phyloP scores from a whole-genome alignment of 2,888 invertebrate species.

The Eristalis arbustorum region DNA sequence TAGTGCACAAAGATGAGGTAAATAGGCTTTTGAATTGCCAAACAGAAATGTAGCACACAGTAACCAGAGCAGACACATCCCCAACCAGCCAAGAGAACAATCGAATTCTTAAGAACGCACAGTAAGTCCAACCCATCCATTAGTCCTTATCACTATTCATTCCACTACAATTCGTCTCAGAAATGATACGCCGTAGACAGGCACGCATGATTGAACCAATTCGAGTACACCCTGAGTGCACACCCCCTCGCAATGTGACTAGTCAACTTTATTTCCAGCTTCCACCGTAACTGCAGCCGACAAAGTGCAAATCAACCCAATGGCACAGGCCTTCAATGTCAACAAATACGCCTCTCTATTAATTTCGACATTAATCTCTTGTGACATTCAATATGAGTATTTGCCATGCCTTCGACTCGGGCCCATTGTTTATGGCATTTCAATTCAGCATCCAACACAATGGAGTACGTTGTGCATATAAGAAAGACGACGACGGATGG shows the following conservation, averaged over 20 bases:
- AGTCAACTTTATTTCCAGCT: background rate
- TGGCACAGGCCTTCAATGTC: background rate
- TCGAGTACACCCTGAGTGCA: background rate
- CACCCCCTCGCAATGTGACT: background rate
- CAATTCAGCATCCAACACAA: slow-evolving; percentile 27
- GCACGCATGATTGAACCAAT: background rate
- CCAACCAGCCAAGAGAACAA: too few species aligned
- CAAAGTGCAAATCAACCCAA: background rate
- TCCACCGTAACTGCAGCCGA: background rate
- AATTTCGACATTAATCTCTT: slow-evolving; percentile 27
- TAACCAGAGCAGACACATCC: too few species aligned
- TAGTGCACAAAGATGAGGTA: too few species aligned
- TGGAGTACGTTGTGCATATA: background rate
- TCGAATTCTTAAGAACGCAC: background rate
- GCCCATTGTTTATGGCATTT: slow-evolving; percentile 34
- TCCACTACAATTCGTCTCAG: background rate
- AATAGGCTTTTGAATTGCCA: too few species aligned
- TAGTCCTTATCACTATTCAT: background rate
- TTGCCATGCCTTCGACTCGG: slow-evolving; percentile 9
- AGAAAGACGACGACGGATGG: slow-evolving; percentile 1
- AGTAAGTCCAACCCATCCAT: background rate
- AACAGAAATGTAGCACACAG: too few species aligned
- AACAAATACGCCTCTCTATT: background rate
- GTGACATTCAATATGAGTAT: slow-evolving; percentile 5
- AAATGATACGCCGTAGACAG: background rate